Conservation (phyloP, 53 echinoderm and acorn worm species). For the Luidia sarsii region DNA sequence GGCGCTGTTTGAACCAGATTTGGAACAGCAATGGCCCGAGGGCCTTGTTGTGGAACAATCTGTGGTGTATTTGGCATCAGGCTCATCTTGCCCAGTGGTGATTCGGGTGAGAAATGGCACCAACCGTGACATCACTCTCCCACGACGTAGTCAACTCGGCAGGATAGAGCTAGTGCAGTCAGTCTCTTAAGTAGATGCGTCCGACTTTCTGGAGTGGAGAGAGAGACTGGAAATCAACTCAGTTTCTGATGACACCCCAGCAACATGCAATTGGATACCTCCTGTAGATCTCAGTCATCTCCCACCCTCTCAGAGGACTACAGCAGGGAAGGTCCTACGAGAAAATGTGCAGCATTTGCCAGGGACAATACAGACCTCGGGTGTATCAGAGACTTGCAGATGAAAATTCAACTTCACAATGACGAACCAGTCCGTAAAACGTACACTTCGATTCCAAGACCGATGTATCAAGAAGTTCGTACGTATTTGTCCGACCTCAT, state of each 20-base stretch:
- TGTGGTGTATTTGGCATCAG: not conserved
- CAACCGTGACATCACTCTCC: constrained; percentile 11
- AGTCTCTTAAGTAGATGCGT: not conserved
- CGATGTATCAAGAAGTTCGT: constrained; percentile 53
- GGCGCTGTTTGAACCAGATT: constrained; percentile 35
- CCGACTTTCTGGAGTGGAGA: not conserved
- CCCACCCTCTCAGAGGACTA: not conserved
- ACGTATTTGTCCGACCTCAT: constrained; percentile 61
- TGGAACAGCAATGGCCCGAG: constrained; percentile 1
- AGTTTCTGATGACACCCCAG: not conserved
- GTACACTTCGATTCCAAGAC: constrained; percentile 54
- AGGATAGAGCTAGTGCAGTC: not conserved
- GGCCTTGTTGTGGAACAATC: not conserved
- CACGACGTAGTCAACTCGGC: constrained; percentile 27
- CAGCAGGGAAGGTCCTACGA: constrained; percentile 7
- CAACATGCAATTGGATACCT: not conserved
- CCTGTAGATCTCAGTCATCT: constrained; percentile 24
- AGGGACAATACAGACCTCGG: constrained; percentile 50
- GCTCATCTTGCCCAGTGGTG: constrained; percentile 1
- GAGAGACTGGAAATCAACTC: not conserved
- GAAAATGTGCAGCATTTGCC: constrained; percentile 55
- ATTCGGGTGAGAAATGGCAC: constrained; percentile 34
- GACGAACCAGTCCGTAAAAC: constrained; percentile 55
- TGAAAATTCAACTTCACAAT: constrained; percentile 40
- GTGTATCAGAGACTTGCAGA: constrained; percentile 1